Conservation (phyloP, 2,797 vertebrate genomes). For the Nothura maculosa region DNA sequence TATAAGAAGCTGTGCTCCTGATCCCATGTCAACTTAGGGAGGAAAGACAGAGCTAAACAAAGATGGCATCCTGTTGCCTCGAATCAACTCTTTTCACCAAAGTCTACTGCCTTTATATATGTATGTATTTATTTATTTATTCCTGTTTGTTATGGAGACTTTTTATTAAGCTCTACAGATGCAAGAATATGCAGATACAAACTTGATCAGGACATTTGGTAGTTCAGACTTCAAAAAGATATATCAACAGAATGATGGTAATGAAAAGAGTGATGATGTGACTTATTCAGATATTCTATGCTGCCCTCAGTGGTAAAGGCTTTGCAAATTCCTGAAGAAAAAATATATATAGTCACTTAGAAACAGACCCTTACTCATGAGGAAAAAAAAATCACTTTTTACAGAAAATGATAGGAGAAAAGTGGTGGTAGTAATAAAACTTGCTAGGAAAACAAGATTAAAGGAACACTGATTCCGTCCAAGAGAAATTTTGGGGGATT, state of each 20-base stretch:
- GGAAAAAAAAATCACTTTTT: constrained; percentile 10
- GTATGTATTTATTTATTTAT: not conserved
- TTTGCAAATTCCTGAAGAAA: not conserved
- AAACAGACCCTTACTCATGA: not conserved
- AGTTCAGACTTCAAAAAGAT: not conserved
- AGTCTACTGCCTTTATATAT: not conserved
- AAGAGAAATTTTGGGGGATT: not conserved
- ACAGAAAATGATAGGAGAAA: not conserved
- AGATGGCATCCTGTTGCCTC: not conserved
- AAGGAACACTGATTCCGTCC: not conserved
- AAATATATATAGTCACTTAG: not conserved
- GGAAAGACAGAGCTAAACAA: not conserved
- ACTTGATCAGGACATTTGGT: not conserved
- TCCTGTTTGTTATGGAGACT: not conserved
- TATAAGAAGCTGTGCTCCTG: not conserved
- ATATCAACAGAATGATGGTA: not conserved
- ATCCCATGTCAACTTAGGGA: not conserved
- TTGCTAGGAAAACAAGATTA: not conserved
- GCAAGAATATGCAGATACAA: not conserved
- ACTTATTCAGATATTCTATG: not conserved
- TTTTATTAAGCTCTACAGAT: not conserved
- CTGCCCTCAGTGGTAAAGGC: not conserved
- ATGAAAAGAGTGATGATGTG: not conserved
- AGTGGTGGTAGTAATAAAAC: not conserved
- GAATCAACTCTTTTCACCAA: not conserved